phyloP scores from a whole-genome alignment of 1,140 invertebrate genomes.

The Neodiprion virginianus region DNA sequence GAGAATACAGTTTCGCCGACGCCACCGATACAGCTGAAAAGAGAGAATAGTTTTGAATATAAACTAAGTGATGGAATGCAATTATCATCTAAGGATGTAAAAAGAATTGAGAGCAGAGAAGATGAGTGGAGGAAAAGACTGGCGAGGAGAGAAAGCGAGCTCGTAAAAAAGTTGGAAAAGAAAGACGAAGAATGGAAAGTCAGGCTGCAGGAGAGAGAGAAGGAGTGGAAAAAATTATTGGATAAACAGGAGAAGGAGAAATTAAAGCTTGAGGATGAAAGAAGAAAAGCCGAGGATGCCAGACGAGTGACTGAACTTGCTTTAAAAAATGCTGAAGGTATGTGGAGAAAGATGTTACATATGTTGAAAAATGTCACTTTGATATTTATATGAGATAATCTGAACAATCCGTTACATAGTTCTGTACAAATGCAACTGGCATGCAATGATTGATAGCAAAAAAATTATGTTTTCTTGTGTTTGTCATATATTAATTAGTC shows the following conservation, averaged over 20 bases:
- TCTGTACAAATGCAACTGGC: background rate
- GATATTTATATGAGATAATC: background rate
- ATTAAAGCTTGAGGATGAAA: constrained; percentile 66
- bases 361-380: background rate
- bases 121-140: constrained; percentile 61
- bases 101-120: constrained; percentile 57
- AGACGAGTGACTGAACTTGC: constrained; percentile 68
- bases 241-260: constrained; percentile 65
- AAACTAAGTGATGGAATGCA: constrained; percentile 52
- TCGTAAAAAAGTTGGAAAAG: constrained; percentile 61
- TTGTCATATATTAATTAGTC: background rate
- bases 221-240: constrained; percentile 69
- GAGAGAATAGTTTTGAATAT: constrained; percentile 51
- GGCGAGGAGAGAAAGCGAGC: constrained; percentile 44
- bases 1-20: constrained; percentile 43
- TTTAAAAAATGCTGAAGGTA: constrained; percentile 71
- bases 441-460: no score
- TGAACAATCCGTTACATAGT: background rate
- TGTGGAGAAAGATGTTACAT: constrained; percentile 12
- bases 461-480: no score
- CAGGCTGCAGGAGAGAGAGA: constrained; percentile 66
- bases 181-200: constrained; percentile 62
- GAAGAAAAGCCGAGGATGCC: constrained; percentile 65
- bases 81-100: constrained; percentile 58
- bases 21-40: constrained; percentile 38